phyloP scores from a whole-genome alignment of 1,140 invertebrate genomes.

The Sipha flava region DNA sequence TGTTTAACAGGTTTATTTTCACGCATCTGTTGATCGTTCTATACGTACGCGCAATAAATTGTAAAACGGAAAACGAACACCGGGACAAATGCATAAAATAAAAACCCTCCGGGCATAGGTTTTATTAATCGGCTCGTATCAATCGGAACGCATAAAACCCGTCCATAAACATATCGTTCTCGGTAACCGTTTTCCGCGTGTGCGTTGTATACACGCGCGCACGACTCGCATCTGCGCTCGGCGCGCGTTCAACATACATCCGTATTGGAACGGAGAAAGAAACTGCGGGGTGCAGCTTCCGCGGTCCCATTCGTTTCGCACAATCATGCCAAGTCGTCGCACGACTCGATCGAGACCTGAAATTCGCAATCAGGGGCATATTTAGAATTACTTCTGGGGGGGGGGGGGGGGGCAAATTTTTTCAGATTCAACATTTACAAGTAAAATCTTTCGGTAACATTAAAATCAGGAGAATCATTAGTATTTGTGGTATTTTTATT shows the following conservation, averaged over 20 bases:
- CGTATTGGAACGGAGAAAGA: too few species aligned
- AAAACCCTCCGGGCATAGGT: not conserved
- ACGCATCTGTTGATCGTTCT: constrained; percentile 13
- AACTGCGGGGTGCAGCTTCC: too few species aligned
- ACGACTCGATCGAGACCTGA: too few species aligned
- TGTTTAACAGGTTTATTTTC: not conserved
- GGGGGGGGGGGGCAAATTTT: too few species aligned
- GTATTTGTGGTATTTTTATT: too few species aligned
- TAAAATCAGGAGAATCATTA: too few species aligned
- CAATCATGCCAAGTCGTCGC: too few species aligned
- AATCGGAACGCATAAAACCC: constrained; percentile 28
- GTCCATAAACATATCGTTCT: constrained; percentile 13
- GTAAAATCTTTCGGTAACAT: too few species aligned
- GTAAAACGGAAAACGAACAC: not conserved
- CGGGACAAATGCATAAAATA: not conserved
- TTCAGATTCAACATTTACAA: too few species aligned
- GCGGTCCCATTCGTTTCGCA: too few species aligned
- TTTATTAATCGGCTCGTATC: constrained; percentile 30
- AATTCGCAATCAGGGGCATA: too few species aligned
- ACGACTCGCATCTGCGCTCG: not conserved
- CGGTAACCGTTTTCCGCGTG: not conserved
- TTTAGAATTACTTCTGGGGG: too few species aligned
- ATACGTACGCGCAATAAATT: constrained; percentile 3
- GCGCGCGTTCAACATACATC: not conserved
- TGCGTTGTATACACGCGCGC: not conserved